Evolutionary conservation across 1,140 invertebrate species (phyloP).

Genomic region (Achatina immaculata): DNA sequence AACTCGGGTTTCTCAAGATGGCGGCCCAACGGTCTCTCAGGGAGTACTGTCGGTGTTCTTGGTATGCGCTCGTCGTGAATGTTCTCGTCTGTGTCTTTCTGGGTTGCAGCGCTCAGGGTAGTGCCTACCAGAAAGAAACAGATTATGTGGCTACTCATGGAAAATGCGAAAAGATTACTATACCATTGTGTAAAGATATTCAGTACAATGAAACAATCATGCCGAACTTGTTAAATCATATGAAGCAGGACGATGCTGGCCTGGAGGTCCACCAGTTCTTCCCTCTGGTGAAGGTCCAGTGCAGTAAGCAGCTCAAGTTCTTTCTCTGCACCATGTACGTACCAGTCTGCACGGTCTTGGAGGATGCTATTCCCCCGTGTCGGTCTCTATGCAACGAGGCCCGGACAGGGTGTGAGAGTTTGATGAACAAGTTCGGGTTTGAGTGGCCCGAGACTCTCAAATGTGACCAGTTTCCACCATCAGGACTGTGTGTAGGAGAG

Average conservation of each 20-base stretch:
- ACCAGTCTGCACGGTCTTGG: conserved; percentile 89
- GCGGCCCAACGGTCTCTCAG: background rate
- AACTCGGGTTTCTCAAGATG: background rate
- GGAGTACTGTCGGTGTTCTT: background rate
- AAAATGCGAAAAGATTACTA: conserved; percentile 92
- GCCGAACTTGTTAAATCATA: conserved; percentile 93
- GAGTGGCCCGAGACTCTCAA: conserved; percentile 94
- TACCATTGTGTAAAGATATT: conserved; percentile 92
- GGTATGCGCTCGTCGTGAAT: conserved; percentile 19
- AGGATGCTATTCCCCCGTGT: conserved; percentile 91
- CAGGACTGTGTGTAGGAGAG: conserved; percentile 88
- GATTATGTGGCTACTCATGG: conserved; percentile 72
- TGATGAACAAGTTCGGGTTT: conserved; percentile 95
- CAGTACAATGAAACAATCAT: conserved; percentile 96
- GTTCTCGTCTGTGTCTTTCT: conserved; percentile 1
- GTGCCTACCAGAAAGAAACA: conserved; percentile 12
- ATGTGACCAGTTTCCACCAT: conserved; percentile 90
- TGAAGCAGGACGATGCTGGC: conserved; percentile 94
- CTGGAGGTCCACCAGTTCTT: conserved; percentile 93
- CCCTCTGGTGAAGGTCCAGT: conserved; percentile 95
- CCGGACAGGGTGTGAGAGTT: conserved; percentile 82
- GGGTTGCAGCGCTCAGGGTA: background rate
- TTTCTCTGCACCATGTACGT: conserved; percentile 97
- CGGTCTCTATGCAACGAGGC: conserved; percentile 75
- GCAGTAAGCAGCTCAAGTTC: conserved; percentile 92